Base-by-base conservation (phyloP, 37 sponge, comb jelly and placozoan species). In the Agelas oroides region DNA sequence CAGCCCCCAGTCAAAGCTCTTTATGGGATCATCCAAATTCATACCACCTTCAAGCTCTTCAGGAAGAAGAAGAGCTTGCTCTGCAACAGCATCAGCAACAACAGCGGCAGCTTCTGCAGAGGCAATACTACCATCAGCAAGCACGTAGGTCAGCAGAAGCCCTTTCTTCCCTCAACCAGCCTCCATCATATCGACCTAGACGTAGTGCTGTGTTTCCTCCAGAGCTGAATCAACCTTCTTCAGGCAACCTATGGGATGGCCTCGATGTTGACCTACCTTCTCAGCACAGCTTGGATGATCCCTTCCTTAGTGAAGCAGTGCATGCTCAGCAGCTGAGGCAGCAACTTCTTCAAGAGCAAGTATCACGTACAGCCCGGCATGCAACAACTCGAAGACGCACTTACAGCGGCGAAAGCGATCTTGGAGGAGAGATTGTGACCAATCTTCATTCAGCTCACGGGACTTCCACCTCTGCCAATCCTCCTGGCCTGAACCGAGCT, bases 91-190 rank as follows among this genome's bases (percentile, higher is more conserved):
- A 31, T 0, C 76, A 75, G 35, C 60, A 60, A 19, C 61, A 13
- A 33, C 77, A n/a, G n/a, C n/a, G n/a, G n/a, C n/a, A n/a, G n/a
- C n/a, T n/a, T n/a, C n/a, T n/a, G n/a, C n/a, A n/a, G n/a, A n/a
- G 46, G 46, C 46, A 12, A 12, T 46, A 46, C 46, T 46, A 46
- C 46, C 46, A 46, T 8, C 46, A 57, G 5, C 81, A 80, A 32
- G 70, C 70, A 27, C 25, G 58, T 30, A 28, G 39, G 20, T 82
- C 82, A 25, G 82, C 52, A 2, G 82, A 82, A 71, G 34, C 82
- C 14, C 46, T 82, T 14, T 70, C 57, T n/a, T 62, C 82, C 27
- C 73, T 82, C 17, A 33, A 59, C 30, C 37, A 56, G 32, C 70
- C 70, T 69, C 58, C 40, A 13, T 60, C 28, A 8, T 46, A 46